Evolutionary conservation across 2,888 invertebrate species (phyloP), one percentile per base, ranked within the genome.

Genomic region (Auanema sp.): DNA sequence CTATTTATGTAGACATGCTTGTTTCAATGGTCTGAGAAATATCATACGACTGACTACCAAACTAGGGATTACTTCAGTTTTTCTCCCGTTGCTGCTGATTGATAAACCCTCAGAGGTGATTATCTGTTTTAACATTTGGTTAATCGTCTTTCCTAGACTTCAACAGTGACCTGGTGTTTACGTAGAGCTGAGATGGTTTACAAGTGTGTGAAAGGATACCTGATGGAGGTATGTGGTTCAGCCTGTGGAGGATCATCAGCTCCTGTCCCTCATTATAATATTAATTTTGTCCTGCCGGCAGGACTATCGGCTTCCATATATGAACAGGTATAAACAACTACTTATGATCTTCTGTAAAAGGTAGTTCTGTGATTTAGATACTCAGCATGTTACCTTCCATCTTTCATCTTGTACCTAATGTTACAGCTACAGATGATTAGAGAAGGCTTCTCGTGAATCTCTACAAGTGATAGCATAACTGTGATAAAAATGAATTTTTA

Each of bases 151-250:
- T 21, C 50, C 33, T 75, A 87, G 86, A 84, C 85, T 69, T 86
- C 94, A 92, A 96, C 95, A 0, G 90, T 93, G 58, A 89, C 91
- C 42, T 98, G 97, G 97, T 97, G 96, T 85, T 89, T 91, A 83
- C 91, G 93, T 80, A 88, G 97, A 79, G 96, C 97, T 0, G 98
- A 98, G 86, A 87, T 98, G 71, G 91, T 98, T 65, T 93, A 96
- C 83, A 98, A 99, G 86, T 99, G 98, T 86, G 92, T 95, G 58
- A 99, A 98, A 87, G 98, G 98, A 2, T 98, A 97, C 86, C 92
- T 98, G 92, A 93, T 99, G 85, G 98, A 98, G 58, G 58, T 58
- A 10, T 58, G 63, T 25, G 54, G 63, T n/a, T 42, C 58, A 11
- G 49, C 51, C 25, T 62, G 51, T 50, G 57, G 62, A 10, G 62